phyloP scores from a whole-genome alignment of 2,888 invertebrate species.

The Troilus luridus region DNA sequence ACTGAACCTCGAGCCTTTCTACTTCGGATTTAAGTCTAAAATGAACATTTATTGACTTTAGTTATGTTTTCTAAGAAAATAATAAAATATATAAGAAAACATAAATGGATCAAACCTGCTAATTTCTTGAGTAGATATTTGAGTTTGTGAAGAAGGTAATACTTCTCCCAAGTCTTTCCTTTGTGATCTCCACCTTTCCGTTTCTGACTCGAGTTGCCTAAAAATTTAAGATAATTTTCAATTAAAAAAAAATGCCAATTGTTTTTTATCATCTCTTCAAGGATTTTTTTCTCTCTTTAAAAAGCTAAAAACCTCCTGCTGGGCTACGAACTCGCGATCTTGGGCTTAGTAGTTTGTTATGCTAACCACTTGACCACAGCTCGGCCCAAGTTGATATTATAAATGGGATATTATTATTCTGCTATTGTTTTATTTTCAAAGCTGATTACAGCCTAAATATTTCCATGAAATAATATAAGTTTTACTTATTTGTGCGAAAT shows the following conservation, averaged over 20 bases:
- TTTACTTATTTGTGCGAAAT: too few relatives aligned
- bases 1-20: slow-evolving; percentile 87
- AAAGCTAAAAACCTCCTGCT: too few relatives aligned
- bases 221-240: slow-evolving; percentile 40
- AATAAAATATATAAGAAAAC: neutral
- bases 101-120: slow-evolving; percentile 64
- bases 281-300: too few relatives aligned
- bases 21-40: slow-evolving; percentile 84
- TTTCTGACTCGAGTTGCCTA: slow-evolving; percentile 65
- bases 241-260: neutral
- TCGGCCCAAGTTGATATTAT: too few relatives aligned
- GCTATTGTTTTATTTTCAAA: too few relatives aligned
- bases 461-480: too few relatives aligned
- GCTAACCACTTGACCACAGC: too few relatives aligned
- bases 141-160: slow-evolving; percentile 62
- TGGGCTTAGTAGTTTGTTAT: too few relatives aligned
- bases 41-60: slow-evolving; percentile 6
- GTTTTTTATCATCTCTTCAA: neutral
- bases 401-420: too few relatives aligned
- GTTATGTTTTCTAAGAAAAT: neutral
- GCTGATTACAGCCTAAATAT: too few relatives aligned
- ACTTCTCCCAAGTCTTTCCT: slow-evolving; percentile 65
- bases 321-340: too few relatives aligned
- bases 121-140: slow-evolving; percentile 65
- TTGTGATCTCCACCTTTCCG: slow-evolving; percentile 66